phyloP scores from a whole-genome alignment of 2,888 invertebrate species.

The Leucoptera coffeella region DNA sequence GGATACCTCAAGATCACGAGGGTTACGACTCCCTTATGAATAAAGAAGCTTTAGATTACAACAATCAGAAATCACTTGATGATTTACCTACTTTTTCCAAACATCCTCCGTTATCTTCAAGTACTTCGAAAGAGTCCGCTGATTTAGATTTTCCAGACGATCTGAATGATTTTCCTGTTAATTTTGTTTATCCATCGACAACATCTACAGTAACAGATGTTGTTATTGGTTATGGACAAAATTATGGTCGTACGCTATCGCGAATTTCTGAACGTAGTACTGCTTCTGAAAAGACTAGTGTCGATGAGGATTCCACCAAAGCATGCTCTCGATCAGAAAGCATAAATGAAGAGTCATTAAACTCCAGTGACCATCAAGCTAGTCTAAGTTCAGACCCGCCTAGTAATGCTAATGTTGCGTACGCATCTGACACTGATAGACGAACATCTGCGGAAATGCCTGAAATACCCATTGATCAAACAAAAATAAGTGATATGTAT shows the following conservation, averaged over 20 bases:
- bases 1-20: conserved; percentile 71
- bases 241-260: conserved; percentile 74
- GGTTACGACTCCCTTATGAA: conserved; percentile 50
- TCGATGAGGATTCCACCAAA: conserved; percentile 81
- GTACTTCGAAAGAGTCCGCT: conserved; percentile 47
- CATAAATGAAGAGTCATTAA: conserved; percentile 75
- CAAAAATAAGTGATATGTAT: conserved; percentile 54
- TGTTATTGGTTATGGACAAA: conserved; percentile 64
- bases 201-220: conserved; percentile 55
- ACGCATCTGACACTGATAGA: conserved; percentile 73
- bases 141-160: conserved; percentile 71
- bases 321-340: conserved; percentile 79
- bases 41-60: conserved; percentile 39
- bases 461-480: conserved; percentile 73
- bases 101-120: conserved; percentile 36
- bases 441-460: conserved; percentile 81
- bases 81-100: conserved; percentile 45
- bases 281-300: conserved; percentile 81
- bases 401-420: conserved; percentile 64
- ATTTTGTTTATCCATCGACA: conserved; percentile 66
- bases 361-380: conserved; percentile 80
- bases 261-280: conserved; percentile 85
- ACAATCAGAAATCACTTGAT: conserved; percentile 35
- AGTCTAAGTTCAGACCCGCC: conserved; percentile 82
- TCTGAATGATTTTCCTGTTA: conserved; percentile 67